These are phyloP conservation scores for Clarias macrocephalus DNA, from an alignment of 2,113 vertebrate species.

Conservation along the genomic window DNA sequence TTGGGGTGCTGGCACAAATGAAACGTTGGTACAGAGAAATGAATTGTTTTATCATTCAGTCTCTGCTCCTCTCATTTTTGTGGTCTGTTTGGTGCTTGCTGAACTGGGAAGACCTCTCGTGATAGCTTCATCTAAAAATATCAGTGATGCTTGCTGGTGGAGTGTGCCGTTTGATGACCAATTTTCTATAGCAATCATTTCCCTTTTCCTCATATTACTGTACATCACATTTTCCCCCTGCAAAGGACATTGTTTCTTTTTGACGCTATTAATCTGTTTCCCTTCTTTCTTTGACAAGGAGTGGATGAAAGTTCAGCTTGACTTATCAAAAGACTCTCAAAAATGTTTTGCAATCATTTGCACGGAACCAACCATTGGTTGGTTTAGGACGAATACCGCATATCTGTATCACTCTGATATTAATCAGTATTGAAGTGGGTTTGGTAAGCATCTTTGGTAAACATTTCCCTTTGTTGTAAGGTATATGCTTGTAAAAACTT, in stretches of 20 bases:
- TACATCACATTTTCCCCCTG: too few relatives aligned
- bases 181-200: background rate
- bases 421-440: background rate
- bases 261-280: background rate
- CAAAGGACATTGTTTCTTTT: background rate
- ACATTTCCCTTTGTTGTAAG: background rate
- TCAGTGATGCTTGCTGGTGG: background rate
- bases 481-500: background rate
- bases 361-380: too few relatives aligned
- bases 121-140: constrained; percentile 38
- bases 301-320: background rate
- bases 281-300: background rate
- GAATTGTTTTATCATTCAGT: background rate
- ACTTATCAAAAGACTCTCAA: background rate
- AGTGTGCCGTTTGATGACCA: constrained; percentile 5
- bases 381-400: too few relatives aligned
- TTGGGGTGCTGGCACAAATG: background rate
- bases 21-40: constrained; percentile 4
- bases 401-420: too few relatives aligned
- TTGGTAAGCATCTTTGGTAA: background rate
- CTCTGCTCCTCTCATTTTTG: background rate
- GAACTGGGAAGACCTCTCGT: constrained; percentile 26
- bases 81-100: constrained; percentile 10
- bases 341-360: background rate
- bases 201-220: background rate